These are phyloP conservation scores for Festucalex cinctus DNA, from an alignment of 2,113 vertebrate genomes.

Conservation along the genomic window DNA sequence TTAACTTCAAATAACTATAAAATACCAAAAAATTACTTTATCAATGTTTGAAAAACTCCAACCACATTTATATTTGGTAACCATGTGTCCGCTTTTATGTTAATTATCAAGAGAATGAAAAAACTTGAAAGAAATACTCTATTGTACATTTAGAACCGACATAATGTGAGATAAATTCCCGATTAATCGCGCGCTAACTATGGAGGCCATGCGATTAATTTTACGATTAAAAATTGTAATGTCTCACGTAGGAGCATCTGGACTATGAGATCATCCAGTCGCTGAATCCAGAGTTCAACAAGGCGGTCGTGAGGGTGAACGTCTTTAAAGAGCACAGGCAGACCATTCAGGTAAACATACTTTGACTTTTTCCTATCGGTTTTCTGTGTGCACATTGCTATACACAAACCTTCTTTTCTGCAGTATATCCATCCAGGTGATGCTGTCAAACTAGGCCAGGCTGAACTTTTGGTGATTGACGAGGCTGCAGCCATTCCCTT, in stretches of 20 bases:
- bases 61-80: too few species aligned
- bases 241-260: conserved; percentile 82
- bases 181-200: too few species aligned
- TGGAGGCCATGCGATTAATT: too few species aligned
- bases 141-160: too few species aligned
- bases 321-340: conserved; percentile 96
- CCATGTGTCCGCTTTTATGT: too few species aligned
- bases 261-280: conserved; percentile 99
- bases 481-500: conserved; percentile 96
- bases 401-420: not conserved
- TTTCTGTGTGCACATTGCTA: not conserved
- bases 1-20: too few species aligned
- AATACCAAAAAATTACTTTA: too few species aligned
- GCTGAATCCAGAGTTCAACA: conserved; percentile 95
- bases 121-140: too few species aligned
- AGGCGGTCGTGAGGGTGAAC: conserved; percentile 94
- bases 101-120: too few species aligned
- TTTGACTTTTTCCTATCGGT: rapidly evolving
- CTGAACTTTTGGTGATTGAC: conserved; percentile 93
- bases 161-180: too few species aligned
- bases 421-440: conserved; percentile 96
- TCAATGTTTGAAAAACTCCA: too few species aligned
- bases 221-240: too few species aligned
- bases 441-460: conserved; percentile 92
- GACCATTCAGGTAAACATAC: conserved; percentile 86